phyloP scores from a whole-genome alignment of 2,888 invertebrate genomes.

The Teleogryllus oceanicus region DNA sequence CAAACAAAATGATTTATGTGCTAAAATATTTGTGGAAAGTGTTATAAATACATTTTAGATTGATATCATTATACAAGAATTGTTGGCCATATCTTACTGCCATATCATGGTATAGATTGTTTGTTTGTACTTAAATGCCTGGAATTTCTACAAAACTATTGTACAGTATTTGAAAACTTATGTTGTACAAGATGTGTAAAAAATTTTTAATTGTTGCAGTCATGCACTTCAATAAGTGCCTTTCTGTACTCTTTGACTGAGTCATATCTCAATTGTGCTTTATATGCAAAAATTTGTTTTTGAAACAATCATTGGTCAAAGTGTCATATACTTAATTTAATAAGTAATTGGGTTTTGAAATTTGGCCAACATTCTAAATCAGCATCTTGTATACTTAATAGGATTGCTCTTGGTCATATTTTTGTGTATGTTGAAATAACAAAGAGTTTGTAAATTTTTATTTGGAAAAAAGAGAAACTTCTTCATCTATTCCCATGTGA shows the following conservation, averaged over 20 bases:
- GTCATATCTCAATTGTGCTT: conserved; percentile 36
- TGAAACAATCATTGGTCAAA: conserved; percentile 27
- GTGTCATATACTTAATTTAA: conserved; percentile 12
- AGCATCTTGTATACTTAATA: neutral
- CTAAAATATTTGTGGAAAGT: conserved; percentile 29
- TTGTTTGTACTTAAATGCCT: conserved; percentile 36
- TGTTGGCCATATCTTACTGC: conserved; percentile 37
- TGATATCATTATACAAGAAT: conserved; percentile 22
- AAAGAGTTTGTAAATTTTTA: neutral
- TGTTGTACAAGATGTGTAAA: conserved; percentile 24
- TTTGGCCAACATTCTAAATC: conserved; percentile 19
- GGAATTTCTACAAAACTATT: conserved; percentile 27
- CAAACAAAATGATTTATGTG: conserved; percentile 22
- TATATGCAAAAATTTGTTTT: conserved; percentile 31
- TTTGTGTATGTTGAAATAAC: neutral
- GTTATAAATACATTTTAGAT: conserved; percentile 27
- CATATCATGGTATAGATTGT: conserved; percentile 36
- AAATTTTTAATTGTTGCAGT: conserved; percentile 32
- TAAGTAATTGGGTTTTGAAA: neutral
- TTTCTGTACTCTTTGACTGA: conserved; percentile 36
- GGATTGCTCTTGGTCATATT: conserved; percentile 2
- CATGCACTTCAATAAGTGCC: conserved; percentile 35
- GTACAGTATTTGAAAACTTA: conserved; percentile 27
- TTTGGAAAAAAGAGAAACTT: neutral
- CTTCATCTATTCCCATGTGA: conserved; percentile 21